Percentiles rank a stretch among this genome's conserved stretches.
Evolutionary conservation across 2,797 vertebrate species (phyloP).

Genomic region (Danionella dracula): DNA sequence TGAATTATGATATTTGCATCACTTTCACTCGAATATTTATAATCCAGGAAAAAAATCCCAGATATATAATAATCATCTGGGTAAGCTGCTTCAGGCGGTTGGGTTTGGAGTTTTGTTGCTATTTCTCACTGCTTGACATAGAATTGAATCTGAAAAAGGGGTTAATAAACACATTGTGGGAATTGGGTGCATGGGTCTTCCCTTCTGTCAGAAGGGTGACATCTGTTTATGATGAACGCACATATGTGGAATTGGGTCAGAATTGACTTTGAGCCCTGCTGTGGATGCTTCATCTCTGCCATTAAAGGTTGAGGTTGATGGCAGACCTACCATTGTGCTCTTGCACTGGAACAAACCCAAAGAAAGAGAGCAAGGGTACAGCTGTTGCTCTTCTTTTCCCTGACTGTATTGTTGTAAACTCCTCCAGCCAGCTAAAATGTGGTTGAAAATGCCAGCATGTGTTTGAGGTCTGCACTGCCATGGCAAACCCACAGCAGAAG

Average conservation of each 20-base stretch:
- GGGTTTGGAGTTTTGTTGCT: no score
- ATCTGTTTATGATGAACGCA: constrained; percentile 4
- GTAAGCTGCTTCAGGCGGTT: no score
- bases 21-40: not conserved
- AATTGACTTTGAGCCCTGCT: not conserved
- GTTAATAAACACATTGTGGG: not conserved
- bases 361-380: constrained; percentile 12
- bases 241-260: constrained; percentile 55
- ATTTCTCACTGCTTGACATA: not conserved
- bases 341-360: not conserved
- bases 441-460: not conserved
- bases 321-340: constrained; percentile 7
- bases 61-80: no score
- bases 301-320: constrained; percentile 19
- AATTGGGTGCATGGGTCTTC: not conserved
- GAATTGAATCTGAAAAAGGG: not conserved
- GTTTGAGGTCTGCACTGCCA: not conserved
- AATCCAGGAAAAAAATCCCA: no score
- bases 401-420: not conserved
- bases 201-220: not conserved
- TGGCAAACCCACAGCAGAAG: not conserved
- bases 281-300: not conserved
- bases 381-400: constrained; percentile 15
- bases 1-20: not conserved
- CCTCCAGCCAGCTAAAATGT: not conserved